Evolutionary conservation across 2,113 vertebrate species (phyloP).

Genomic region (Microtus richardsoni): DNA sequence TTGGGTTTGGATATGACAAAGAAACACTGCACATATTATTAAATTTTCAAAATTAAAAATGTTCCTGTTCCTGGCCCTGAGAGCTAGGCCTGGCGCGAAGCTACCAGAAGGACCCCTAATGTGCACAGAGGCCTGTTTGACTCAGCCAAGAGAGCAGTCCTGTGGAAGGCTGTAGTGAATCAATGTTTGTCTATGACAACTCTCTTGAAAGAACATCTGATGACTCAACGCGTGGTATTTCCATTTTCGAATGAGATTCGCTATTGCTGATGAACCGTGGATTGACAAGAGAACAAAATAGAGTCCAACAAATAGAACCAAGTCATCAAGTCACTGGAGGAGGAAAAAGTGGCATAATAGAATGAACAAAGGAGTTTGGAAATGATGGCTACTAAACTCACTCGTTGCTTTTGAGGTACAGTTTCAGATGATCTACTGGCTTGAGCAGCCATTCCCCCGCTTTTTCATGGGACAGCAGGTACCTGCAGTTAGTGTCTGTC

Average conservation of each 20-base stretch:
- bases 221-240: conserved; percentile 13
- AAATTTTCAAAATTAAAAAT: neutral
- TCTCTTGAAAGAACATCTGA: conserved; percentile 6
- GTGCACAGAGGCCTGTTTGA: neutral
- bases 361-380: neutral
- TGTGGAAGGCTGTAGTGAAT: conserved; percentile 17
- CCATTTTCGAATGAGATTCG: conserved; percentile 45
- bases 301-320: conserved; percentile 30
- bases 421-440: neutral
- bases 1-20: neutral
- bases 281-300: conserved; percentile 48
- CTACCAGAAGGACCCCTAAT: neutral
- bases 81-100: neutral
- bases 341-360: neutral
- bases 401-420: neutral
- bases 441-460: neutral
- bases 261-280: conserved; percentile 27
- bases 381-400: neutral
- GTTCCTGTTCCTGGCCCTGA: neutral
- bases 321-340: neutral
- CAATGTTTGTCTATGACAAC: conserved; percentile 15
- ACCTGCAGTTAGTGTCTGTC: neutral
- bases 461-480: neutral
- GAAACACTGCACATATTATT: neutral
- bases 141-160: neutral